Percentiles rank a stretch among this genome's conserved stretches.
Conservation (phyloP, 2,888 invertebrate genomes). For the Cheilosia impressa region DNA sequence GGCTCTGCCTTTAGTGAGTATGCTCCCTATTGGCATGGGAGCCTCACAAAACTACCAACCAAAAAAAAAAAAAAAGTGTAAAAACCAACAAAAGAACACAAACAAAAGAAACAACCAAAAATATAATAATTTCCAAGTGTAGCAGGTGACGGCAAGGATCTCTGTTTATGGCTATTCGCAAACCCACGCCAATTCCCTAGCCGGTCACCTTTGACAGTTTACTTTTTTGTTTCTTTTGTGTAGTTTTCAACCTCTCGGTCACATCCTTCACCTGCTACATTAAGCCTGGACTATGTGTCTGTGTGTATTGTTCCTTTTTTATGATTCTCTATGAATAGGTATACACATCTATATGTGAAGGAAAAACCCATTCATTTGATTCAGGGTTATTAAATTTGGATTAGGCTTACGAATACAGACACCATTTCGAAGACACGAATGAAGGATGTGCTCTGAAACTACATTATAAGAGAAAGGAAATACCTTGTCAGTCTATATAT, state of each 20-base stretch:
- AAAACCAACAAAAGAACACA: constrained; percentile 9
- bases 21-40: background rate
- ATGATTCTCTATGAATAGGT: background rate
- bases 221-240: constrained; percentile 34
- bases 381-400: constrained; percentile 40
- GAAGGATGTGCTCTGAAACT: no score
- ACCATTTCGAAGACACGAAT: background rate
- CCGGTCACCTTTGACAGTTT: constrained; percentile 50
- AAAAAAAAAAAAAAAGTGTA: no score
- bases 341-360: background rate
- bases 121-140: constrained; percentile 27
- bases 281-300: background rate
- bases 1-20: no score
- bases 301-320: background rate
- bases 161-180: constrained; percentile 29
- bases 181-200: constrained; percentile 18
- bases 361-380: constrained; percentile 35
- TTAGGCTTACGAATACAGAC: constrained; percentile 7
- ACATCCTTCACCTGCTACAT: constrained; percentile 11
- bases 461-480: no score
- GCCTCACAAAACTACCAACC: background rate
- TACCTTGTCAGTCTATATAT: no score
- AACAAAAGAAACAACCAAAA: constrained; percentile 9
- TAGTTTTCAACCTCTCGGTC: constrained; percentile 11
- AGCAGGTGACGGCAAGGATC: constrained; percentile 50